Base-by-base conservation (phyloP, 2,797 vertebrate species). In the Crenichthys baileyi region DNA sequence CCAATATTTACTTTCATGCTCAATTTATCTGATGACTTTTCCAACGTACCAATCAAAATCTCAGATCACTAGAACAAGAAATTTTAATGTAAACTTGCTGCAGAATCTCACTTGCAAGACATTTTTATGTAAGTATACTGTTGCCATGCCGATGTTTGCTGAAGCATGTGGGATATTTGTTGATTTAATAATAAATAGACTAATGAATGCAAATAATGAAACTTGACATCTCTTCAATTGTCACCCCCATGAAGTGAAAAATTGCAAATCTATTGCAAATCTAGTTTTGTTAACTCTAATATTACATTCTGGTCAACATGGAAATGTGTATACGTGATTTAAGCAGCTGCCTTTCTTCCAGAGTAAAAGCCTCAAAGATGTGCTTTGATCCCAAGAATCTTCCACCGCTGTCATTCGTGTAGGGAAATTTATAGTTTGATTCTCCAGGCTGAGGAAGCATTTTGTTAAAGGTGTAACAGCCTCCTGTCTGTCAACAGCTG, bases 401-500 rank as follows among this genome's bases (percentile, higher is more conserved):
- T 55, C 9, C 11, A 26, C 3, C 2, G 4, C 20, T 61, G 39
- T 55, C 56, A 58, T 8, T 75, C 29, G 41, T 39, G 26, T 73
- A 65, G 75, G 18, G 18, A 36, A 36, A 75, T 77, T 71, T 76
- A 78, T 46, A 24, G 70, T 61, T 74, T 48, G 29, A 36, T 12
- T 72, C 51, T 74, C 1, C 29, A 22, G 48, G 73, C 39, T 36
- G 65, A 46, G 13, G 48, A 39, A 75, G 58, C 26, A 51, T 85
- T 76, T 80, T 48, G 83, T 81, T 76, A 75, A 79, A 67, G 55
- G 65, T 75, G 70, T 73, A 75, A 77, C 72, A 13, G 11, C 78
- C 68, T 71, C 60, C 71, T 73, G 79, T 83, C 87, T 75, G 72
- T 86, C 85, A 87, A 67, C 76, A 80, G 60, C 61, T 73, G 58